These are phyloP conservation scores for Drosophila rhopaloa DNA, from an alignment of 1,140 invertebrate genomes.

Conservation along the genomic window DNA sequence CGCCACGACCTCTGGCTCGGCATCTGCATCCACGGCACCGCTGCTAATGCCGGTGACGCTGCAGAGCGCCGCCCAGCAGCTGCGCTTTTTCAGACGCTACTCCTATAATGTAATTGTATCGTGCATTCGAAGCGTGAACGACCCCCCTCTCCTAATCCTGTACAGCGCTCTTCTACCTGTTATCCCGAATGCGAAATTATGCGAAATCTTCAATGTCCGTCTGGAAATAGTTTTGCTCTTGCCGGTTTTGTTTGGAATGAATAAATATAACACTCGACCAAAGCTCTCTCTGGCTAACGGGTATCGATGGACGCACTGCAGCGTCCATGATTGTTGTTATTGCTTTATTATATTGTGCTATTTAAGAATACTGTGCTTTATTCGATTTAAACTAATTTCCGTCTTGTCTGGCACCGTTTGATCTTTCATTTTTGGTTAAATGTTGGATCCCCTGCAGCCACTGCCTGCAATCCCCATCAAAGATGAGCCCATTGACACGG, in stretches of 20 bases:
- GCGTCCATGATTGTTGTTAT: conserved; percentile 24
- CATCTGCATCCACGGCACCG: conserved; percentile 39
- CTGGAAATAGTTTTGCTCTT: not conserved
- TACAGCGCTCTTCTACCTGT: conserved; percentile 19
- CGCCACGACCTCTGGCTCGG: conserved; percentile 8
- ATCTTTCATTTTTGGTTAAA: conserved; percentile 6
- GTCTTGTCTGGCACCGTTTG: conserved; percentile 10
- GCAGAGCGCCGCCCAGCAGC: conserved; percentile 76
- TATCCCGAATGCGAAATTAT: conserved; percentile 33
- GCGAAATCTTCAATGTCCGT: conserved; percentile 11
- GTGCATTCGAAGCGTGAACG: conserved; percentile 73
- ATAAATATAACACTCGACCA: not conserved
- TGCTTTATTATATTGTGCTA: not conserved
- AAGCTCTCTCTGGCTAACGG: conserved; percentile 31
- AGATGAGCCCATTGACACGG: conserved; percentile 79
- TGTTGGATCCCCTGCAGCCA: conserved; percentile 53
- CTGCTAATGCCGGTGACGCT: conserved; percentile 76
- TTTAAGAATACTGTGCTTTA: not conserved
- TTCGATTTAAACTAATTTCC: conserved; percentile 20
- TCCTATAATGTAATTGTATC: conserved; percentile 85
- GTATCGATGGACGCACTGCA: conserved; percentile 24
- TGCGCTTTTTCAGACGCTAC: conserved; percentile 84
- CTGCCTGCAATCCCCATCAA: conserved; percentile 81
- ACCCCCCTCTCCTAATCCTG: not conserved
- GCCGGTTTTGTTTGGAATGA: not conserved